Percentiles rank a stretch among this genome's conserved stretches.
Evolutionary conservation across 2,113 vertebrate genomes (phyloP).

Genomic region (Cyrtonyx montezumae): DNA sequence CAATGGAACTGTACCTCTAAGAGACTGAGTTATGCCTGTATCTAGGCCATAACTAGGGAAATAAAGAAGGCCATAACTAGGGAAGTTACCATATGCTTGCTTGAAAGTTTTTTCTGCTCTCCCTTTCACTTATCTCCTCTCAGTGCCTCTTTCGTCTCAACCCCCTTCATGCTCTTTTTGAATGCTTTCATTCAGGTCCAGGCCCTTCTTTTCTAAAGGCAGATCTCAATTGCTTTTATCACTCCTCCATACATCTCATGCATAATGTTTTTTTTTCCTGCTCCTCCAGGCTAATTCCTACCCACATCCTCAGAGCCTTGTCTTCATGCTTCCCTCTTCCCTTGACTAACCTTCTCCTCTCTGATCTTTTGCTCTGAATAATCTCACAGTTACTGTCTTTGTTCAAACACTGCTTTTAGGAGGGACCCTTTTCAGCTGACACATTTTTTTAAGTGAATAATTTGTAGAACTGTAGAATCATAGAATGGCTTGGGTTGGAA

Average conservation of each 20-base stretch:
- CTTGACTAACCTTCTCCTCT: not conserved
- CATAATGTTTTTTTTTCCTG: not conserved
- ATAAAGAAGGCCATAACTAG: not conserved
- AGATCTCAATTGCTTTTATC: not conserved
- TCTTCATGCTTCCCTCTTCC: not conserved
- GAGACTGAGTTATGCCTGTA: not conserved
- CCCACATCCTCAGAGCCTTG: not conserved
- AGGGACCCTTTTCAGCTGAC: not conserved
- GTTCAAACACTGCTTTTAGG: slow-evolving; percentile 2
- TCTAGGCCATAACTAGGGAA: not conserved
- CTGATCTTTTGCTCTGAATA: not conserved
- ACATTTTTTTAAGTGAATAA: not conserved
- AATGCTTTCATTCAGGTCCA: not conserved
- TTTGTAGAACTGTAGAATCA: too few relatives aligned
- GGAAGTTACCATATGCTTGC: not conserved
- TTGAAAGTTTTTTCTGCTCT: not conserved
- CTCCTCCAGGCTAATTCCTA: not conserved
- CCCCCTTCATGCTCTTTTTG: not conserved
- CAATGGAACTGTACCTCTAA: not conserved
- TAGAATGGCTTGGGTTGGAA: too few relatives aligned
- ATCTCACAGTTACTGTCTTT: not conserved
- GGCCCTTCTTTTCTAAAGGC: not conserved
- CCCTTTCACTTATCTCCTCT: not conserved
- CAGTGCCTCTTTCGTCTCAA: not conserved
- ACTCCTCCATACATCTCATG: not conserved